These are phyloP conservation scores for Drosophila ironensis DNA, from an alignment of 1,140 invertebrate genomes.

Conservation along the genomic window DNA sequence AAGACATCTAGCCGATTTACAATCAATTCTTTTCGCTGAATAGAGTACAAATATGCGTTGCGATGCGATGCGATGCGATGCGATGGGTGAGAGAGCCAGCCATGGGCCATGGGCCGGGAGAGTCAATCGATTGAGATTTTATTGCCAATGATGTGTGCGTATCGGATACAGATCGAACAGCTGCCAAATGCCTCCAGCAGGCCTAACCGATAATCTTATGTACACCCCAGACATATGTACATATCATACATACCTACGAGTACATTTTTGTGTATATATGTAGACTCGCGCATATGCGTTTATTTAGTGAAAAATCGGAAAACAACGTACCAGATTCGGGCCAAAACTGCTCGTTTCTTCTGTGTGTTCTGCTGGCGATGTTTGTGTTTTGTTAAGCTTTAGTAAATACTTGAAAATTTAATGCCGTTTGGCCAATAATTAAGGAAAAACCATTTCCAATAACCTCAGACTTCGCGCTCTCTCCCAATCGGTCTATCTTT, in stretches of 20 bases:
- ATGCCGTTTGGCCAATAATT: constrained; percentile 78
- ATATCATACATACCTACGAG: no score
- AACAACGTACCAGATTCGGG: no score
- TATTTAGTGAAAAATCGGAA: constrained; percentile 12
- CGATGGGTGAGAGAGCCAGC: no score
- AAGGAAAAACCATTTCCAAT: constrained; percentile 58
- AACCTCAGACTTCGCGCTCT: neutral
- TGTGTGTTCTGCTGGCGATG: neutral
- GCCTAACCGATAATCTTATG: constrained; percentile 34
- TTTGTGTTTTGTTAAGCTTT: constrained; percentile 75
- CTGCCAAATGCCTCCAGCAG: constrained; percentile 55
- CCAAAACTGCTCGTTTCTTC: constrained; percentile 2
- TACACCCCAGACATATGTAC: constrained; percentile 10
- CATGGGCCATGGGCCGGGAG: no score
- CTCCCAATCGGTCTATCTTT: neutral
- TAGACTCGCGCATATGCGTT: neutral
- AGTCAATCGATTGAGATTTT: constrained; percentile 8
- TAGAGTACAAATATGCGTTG: constrained; percentile 16
- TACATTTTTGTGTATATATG: no score
- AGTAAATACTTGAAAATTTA: constrained; percentile 80
- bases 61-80: no score
- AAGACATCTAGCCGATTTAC: constrained; percentile 19
- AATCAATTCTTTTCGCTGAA: constrained; percentile 62
- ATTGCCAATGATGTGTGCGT: constrained; percentile 30
- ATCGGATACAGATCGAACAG: constrained; percentile 43